Conservation (phyloP, 2,888 invertebrate species). For the Platycheirus albimanus region DNA sequence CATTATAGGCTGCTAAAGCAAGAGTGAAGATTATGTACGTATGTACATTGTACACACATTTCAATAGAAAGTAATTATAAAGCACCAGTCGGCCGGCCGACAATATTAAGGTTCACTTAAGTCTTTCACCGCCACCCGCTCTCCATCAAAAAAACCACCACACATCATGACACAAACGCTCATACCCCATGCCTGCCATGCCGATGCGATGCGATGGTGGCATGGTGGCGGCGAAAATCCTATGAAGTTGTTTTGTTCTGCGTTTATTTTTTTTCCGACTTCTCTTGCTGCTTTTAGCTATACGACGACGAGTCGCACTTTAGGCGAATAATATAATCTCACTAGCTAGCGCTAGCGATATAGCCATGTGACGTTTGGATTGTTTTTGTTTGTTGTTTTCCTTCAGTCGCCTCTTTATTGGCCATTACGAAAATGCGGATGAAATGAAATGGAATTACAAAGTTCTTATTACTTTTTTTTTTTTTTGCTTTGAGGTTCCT, state of each 20-base stretch:
- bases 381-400: constrained; percentile 40
- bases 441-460: constrained; percentile 68
- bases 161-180: constrained; percentile 54
- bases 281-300: not conserved
- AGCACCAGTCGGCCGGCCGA: constrained; percentile 58
- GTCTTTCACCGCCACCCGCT: constrained; percentile 47
- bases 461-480: constrained; percentile 47
- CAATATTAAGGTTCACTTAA: constrained; percentile 59
- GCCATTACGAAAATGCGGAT: constrained; percentile 73
- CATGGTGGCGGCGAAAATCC: constrained; percentile 68
- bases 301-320: constrained; percentile 27
- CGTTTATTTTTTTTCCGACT: constrained; percentile 20
- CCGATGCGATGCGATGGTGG: too few relatives aligned
- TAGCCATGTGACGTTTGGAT: constrained; percentile 54
- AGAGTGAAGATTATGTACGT: constrained; percentile 30
- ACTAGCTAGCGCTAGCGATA: constrained; percentile 2
- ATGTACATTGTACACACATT: constrained; percentile 69
- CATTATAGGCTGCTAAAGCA: constrained; percentile 51
- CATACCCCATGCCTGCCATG: constrained; percentile 22
- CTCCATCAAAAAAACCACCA: constrained; percentile 21
- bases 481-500: not conserved
- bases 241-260: constrained; percentile 65
- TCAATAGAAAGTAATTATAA: constrained; percentile 73
- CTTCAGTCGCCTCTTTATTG: constrained; percentile 52
- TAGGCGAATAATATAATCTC: constrained; percentile 6